These are phyloP conservation scores for Gastrophryne carolinensis DNA, from an alignment of 2,797 vertebrate species.

Conservation along the genomic window DNA sequence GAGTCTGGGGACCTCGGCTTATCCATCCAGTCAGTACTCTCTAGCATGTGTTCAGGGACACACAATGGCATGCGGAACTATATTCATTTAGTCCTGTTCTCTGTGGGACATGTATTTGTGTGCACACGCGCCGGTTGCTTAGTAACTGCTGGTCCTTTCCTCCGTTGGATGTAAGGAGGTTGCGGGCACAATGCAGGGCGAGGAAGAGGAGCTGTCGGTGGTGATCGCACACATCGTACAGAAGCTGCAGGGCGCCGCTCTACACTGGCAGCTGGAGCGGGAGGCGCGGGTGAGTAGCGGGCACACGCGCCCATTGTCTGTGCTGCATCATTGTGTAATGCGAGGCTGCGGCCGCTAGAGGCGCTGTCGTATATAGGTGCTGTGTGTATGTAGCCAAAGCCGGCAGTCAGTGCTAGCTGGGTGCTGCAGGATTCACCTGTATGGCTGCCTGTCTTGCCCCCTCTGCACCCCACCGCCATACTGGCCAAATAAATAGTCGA, in stretches of 20 bases:
- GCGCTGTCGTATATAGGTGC: neutral
- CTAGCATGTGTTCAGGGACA: too few relatives aligned
- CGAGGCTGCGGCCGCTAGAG: neutral
- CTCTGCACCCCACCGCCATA: too few relatives aligned
- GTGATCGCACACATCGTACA: constrained; percentile 86
- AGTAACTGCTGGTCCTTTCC: constrained; percentile 12
- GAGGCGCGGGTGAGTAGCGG: constrained; percentile 87
- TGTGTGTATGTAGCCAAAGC: too few relatives aligned
- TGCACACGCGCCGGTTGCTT: constrained; percentile 58
- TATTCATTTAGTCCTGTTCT: neutral
- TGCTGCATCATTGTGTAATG: neutral
- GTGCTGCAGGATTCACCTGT: too few relatives aligned
- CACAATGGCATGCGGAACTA: constrained; percentile 10
- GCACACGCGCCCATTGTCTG: neutral
- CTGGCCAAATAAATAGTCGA: too few relatives aligned
- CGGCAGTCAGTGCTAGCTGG: too few relatives aligned
- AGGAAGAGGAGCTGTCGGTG: constrained; percentile 79
- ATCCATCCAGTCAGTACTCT: too few relatives aligned
- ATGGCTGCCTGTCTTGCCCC: too few relatives aligned
- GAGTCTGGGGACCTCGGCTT: too few relatives aligned
- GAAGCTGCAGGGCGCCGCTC: constrained; percentile 81
- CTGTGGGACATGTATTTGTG: neutral
- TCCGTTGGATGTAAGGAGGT: neutral
- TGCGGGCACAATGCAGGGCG: constrained; percentile 72
- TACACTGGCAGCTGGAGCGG: constrained; percentile 90